Percentiles rank a stretch among this genome's conserved stretches.
Conservation (phyloP, 2,113 vertebrate genomes). For the Rhinichthys klamathensis region DNA sequence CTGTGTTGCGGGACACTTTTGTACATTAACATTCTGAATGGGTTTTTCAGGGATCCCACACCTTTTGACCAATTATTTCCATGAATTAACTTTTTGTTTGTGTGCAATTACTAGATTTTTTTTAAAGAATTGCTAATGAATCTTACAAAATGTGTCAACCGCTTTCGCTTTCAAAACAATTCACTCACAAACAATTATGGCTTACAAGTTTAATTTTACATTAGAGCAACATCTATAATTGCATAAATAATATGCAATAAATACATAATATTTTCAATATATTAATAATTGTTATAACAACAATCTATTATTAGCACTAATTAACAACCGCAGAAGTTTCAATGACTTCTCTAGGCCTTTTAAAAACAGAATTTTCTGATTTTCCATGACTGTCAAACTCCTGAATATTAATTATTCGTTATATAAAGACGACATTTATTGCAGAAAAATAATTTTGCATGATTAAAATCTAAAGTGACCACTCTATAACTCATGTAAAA, state of each 20-base stretch:
- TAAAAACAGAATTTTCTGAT: background rate
- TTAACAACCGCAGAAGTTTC: no score
- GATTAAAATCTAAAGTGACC: background rate
- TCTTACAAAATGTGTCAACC: background rate
- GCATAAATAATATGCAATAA: no score
- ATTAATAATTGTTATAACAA: no score
- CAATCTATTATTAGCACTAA: no score
- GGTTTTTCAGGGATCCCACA: background rate
- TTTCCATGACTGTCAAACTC: background rate
- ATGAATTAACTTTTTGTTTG: background rate
- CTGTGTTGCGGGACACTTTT: background rate
- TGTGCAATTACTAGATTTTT: background rate
- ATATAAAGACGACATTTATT: background rate
- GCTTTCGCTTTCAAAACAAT: background rate
- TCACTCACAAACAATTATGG: background rate
- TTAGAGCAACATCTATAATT: background rate
- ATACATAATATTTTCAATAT: no score
- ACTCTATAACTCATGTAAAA: conserved; percentile 8
- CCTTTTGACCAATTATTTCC: background rate
- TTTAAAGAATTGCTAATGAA: background rate
- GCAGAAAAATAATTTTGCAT: background rate
- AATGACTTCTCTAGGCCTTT: background rate
- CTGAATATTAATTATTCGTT: background rate
- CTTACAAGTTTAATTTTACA: background rate
- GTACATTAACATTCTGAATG: background rate